Evolutionary conservation across 1,140 invertebrate species (phyloP), one percentile per base, ranked within the genome.

Genomic region (Argopecten irradians): DNA sequence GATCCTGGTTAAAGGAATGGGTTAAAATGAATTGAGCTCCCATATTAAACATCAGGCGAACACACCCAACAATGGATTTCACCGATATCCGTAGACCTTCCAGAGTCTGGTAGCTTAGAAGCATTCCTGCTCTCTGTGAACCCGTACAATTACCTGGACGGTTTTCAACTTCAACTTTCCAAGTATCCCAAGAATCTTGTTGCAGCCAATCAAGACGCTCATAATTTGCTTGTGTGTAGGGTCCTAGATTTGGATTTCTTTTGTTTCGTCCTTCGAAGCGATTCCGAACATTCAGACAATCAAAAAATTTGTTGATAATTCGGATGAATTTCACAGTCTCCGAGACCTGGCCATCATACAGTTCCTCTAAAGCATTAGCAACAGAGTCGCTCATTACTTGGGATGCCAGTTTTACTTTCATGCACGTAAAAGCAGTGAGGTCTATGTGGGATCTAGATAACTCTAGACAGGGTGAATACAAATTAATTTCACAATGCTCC

Each of bases 291-390:
- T 92, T 91, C 43, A 91, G 28, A 84, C 91, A 92, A 41, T 91
- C 85, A 90, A 91, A 92, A 43, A 90, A 90, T 34, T 86, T 89
- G 34, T 90, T 90, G 83, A n/a, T n/a, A n/a, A n/a, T n/a, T n/a
- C n/a, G n/a, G n/a, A n/a, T n/a, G n/a, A n/a, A n/a, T n/a, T n/a
- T 91, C 87, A 55, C 43, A 7, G 28, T 88, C 83, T 41, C 88
- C 34, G 28, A 90, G 43, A 87, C 85, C 33, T 34, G 9, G 0
- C 89, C 86, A 46, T 84, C 88, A 88, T 86, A 91, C 1, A 43
- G 82, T 19, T 82, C 16, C 83, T 91, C 87, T 11, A 92, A n/a
- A n/a, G n/a, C n/a, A n/a, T n/a, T n/a, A n/a, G n/a, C n/a, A n/a
- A n/a, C n/a, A n/a, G n/a, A n/a, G n/a, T n/a, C n/a, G 46, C 9